Conservation (phyloP, 2,797 vertebrate species). For the Mus minutoides region DNA sequence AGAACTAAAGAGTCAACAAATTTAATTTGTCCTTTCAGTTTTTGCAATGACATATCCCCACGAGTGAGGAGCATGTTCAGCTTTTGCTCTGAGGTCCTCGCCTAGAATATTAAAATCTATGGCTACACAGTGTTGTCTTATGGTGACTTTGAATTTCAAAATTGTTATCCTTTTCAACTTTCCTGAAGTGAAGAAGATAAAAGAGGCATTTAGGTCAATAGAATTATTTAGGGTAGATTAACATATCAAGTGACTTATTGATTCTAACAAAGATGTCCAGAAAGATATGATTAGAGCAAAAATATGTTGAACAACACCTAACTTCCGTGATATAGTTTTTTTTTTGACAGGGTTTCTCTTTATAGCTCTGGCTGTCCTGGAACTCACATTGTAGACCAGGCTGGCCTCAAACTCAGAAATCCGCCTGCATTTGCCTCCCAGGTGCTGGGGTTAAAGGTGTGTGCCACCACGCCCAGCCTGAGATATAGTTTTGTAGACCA, state of each 20-base stretch:
- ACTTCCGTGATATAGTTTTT: background rate
- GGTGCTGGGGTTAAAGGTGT: too few species aligned
- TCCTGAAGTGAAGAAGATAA: constrained; percentile 3
- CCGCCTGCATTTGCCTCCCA: too few species aligned
- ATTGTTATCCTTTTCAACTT: background rate
- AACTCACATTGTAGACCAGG: too few species aligned
- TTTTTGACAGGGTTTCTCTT: too few species aligned
- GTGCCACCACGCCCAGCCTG: too few species aligned
- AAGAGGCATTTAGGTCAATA: background rate
- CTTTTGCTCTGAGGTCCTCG: background rate
- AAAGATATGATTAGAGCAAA: background rate
- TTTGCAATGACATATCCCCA: constrained; percentile 2
- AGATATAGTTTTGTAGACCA: background rate
- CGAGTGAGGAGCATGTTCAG: background rate
- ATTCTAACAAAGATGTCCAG: background rate
- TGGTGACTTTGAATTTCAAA: background rate
- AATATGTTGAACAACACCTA: background rate
- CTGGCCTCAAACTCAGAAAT: too few species aligned
- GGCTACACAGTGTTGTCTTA: background rate
- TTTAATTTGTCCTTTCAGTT: constrained; percentile 4
- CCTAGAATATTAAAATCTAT: constrained; percentile 17
- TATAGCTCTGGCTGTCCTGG: too few species aligned
- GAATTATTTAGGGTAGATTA: background rate
- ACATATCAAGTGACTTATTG: constrained; percentile 15
- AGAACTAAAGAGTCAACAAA: constrained; percentile 47